These are phyloP conservation scores for Macropis europaea DNA, from an alignment of 2,888 invertebrate species.

Conservation along the genomic window DNA sequence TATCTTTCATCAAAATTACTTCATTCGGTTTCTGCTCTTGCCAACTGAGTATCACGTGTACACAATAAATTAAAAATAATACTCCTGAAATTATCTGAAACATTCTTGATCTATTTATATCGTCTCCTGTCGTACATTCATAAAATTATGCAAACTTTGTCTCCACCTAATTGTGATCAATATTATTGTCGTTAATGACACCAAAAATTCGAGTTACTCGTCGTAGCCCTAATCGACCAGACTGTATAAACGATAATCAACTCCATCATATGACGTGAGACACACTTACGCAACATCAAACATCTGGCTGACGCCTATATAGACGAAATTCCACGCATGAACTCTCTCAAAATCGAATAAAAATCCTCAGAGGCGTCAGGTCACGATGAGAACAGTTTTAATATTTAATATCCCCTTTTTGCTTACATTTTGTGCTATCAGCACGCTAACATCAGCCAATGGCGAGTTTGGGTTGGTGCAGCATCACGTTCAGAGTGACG, in stretches of 20 bases:
- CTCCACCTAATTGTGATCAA: too few relatives aligned
- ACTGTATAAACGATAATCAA: slow-evolving; percentile 29
- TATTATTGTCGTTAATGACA: too few relatives aligned
- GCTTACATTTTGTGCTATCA: background rate
- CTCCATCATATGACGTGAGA: too few relatives aligned
- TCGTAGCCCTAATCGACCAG: background rate
- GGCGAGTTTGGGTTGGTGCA: background rate
- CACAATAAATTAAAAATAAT: too few relatives aligned
- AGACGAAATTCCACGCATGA: background rate
- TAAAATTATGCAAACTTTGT: too few relatives aligned
- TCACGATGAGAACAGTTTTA: background rate
- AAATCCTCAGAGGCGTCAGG: background rate
- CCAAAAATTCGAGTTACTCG: background rate
- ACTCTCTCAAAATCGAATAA: background rate
- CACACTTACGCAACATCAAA: background rate
- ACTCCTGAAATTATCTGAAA: too few relatives aligned
- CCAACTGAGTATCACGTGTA: too few relatives aligned
- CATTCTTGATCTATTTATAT: too few relatives aligned
- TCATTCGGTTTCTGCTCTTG: too few relatives aligned
- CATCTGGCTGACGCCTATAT: slow-evolving; percentile 3
- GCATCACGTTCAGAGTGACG: background rate
- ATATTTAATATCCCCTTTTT: background rate
- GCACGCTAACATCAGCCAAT: background rate
- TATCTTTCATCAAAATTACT: too few relatives aligned
- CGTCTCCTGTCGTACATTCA: too few relatives aligned